phyloP scores from a whole-genome alignment of 2,888 invertebrate genomes.

The Archips xylosteana region DNA sequence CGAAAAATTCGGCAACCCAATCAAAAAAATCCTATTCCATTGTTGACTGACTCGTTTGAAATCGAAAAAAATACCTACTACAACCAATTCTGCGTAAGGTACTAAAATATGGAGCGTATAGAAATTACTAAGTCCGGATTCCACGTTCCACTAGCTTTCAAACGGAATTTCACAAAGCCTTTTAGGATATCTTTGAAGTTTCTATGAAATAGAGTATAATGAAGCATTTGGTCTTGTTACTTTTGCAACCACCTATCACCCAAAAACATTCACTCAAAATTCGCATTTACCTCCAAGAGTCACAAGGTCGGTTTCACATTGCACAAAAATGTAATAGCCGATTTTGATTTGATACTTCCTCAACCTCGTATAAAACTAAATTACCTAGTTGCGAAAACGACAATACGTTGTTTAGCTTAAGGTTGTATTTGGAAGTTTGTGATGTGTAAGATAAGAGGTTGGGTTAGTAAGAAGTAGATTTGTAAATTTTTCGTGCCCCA shows the following conservation, averaged over 20 bases:
- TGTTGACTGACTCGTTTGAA: no score
- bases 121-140: not conserved
- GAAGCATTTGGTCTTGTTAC: constrained; percentile 49
- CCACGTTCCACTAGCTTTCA: constrained; percentile 16
- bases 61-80: no score
- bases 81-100: not conserved
- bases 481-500: constrained; percentile 52
- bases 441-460: not conserved
- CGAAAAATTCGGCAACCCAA: no score
- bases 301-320: constrained; percentile 1
- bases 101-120: not conserved
- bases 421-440: not conserved
- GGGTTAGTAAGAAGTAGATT: not conserved
- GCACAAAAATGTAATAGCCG: not conserved
- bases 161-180: constrained; percentile 8
- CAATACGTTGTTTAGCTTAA: not conserved
- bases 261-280: not conserved
- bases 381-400: not conserved
- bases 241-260: not conserved
- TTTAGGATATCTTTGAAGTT: constrained; percentile 38
- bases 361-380: not conserved
- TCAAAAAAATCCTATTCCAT: no score
- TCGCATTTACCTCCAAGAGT: not conserved
- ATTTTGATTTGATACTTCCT: constrained; percentile 2
- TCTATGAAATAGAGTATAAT: constrained; percentile 64